These are phyloP conservation scores for Morinoia aosen DNA, from an alignment of 2,888 invertebrate genomes.

Conservation along the genomic window DNA sequence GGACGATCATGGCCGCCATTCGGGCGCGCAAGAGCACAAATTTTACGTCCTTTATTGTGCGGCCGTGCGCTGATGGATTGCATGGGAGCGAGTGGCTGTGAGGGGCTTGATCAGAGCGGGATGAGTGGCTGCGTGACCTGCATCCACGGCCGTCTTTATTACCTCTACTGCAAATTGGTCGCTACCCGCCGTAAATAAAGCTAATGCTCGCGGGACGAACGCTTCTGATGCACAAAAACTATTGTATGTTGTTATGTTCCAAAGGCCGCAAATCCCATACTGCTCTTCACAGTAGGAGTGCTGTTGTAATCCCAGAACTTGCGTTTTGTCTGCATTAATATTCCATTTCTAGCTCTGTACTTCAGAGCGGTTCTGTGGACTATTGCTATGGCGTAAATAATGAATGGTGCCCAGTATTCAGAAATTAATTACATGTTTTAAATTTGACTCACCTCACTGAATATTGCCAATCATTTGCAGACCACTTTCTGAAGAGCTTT, in stretches of 20 bases:
- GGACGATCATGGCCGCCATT: neutral
- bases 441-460: too few species aligned
- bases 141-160: neutral
- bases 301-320: neutral
- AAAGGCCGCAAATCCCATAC: neutral
- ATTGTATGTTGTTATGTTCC: neutral
- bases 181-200: neutral
- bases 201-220: neutral
- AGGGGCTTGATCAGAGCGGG: neutral
- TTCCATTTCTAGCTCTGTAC: too few species aligned
- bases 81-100: neutral
- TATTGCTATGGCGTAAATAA: too few species aligned
- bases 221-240: neutral
- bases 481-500: too few species aligned
- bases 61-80: neutral
- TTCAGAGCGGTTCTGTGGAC: too few species aligned
- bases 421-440: too few species aligned
- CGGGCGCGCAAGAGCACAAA: neutral
- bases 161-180: neutral
- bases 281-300: neutral
- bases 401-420: too few species aligned
- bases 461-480: too few species aligned
- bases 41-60: constrained; percentile 22
- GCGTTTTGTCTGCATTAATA: too few species aligned
- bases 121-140: neutral